Conservation (phyloP, 2,797 vertebrate species). For the Enteromius fasciolatus region DNA sequence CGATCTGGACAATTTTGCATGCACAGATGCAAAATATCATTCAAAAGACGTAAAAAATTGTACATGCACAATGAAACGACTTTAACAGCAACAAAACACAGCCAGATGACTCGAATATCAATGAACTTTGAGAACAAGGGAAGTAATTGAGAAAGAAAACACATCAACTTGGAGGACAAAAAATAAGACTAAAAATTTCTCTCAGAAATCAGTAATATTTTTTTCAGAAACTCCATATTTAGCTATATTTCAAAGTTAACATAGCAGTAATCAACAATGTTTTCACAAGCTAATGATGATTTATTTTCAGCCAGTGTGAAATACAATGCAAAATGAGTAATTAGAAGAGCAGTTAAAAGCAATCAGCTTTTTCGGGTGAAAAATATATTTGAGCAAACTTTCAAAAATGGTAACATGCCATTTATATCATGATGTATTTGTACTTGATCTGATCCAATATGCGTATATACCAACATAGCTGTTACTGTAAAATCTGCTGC, state of each 20-base stretch:
- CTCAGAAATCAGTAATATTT: background rate
- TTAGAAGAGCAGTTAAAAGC: conserved; percentile 5
- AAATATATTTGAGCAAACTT: background rate
- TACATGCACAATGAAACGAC: background rate
- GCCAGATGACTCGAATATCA: background rate
- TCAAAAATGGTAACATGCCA: background rate
- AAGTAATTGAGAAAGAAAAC: conserved; percentile 5
- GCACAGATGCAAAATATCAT: background rate
- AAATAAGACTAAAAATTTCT: background rate
- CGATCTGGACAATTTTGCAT: conserved; percentile 9
- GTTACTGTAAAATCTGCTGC: background rate
- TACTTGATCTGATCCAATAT: background rate
- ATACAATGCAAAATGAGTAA: background rate
- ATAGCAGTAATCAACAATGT: background rate
- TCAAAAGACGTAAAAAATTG: background rate
- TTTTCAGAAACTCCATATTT: background rate
- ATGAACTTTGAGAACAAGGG: background rate
- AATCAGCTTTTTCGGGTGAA: background rate
- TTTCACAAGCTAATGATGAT: background rate
- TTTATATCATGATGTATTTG: background rate
- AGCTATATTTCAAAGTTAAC: background rate
- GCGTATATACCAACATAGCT: background rate
- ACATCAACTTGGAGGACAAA: background rate
- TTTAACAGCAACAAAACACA: conserved; percentile 7
- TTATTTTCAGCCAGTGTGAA: conserved; percentile 11